Percentiles rank a stretch among this genome's conserved stretches.
Conservation (phyloP, 2,888 invertebrate species). For the Alcis repandata region DNA sequence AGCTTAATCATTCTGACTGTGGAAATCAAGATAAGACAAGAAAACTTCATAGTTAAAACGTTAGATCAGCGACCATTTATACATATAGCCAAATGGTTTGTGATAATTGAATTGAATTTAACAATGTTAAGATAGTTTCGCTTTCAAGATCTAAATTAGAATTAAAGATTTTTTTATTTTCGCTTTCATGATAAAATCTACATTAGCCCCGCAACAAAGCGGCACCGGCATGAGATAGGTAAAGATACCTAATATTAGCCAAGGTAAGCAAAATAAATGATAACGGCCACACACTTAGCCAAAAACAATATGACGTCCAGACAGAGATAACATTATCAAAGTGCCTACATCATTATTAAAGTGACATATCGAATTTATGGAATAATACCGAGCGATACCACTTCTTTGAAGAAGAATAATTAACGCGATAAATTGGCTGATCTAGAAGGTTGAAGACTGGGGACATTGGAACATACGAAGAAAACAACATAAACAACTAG, state of each 20-base stretch:
- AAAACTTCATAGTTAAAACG: neutral
- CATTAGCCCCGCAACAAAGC: neutral
- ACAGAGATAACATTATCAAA: conserved; percentile 37
- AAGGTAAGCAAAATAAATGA: conserved; percentile 19
- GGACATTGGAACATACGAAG: neutral
- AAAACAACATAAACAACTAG: neutral
- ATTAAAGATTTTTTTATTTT: neutral
- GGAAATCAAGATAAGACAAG: conserved; percentile 5
- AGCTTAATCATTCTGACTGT: conserved; percentile 7
- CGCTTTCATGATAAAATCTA: conserved; percentile 9
- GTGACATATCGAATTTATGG: conserved; percentile 34
- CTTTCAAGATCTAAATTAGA: neutral
- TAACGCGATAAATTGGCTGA: conserved; percentile 14
- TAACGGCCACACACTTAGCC: conserved; percentile 34
- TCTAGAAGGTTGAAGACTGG: conserved; percentile 24
- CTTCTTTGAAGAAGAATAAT: conserved; percentile 28
- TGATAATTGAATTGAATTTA: neutral
- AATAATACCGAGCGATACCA: conserved; percentile 39
- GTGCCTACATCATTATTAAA: conserved; percentile 42
- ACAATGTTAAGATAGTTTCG: too few species aligned
- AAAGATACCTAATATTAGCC: conserved; percentile 5
- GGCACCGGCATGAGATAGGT: neutral
- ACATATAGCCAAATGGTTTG: neutral
- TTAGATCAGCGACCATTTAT: neutral
- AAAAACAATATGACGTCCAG: conserved; percentile 42